Conservation (phyloP, 1,140 invertebrate genomes). For the Glomeris maerens region DNA sequence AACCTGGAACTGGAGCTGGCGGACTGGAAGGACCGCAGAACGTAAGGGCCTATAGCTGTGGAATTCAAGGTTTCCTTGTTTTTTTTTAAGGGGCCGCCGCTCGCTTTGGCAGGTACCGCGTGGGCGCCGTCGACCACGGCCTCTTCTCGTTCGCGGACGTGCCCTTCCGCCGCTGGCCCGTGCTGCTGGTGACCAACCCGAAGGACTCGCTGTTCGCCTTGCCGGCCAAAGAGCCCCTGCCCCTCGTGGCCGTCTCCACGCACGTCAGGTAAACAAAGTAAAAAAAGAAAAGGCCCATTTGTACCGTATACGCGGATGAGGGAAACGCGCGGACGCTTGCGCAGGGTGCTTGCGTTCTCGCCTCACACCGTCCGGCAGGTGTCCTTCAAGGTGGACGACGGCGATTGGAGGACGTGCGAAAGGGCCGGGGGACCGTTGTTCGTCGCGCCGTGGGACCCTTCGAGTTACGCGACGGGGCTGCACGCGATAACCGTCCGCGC, state of each 20-base stretch:
- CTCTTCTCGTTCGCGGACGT: slow-evolving; percentile 77
- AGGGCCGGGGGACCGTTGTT: slow-evolving; percentile 50
- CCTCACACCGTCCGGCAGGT: slow-evolving; percentile 44
- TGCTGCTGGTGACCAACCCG: slow-evolving; percentile 74
- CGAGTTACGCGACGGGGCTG: slow-evolving; percentile 44
- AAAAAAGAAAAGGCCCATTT: too few relatives aligned
- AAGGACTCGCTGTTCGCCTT: slow-evolving; percentile 62
- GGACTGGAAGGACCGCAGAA: slow-evolving; percentile 85
- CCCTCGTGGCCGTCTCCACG: slow-evolving; percentile 51
- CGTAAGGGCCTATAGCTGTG: slow-evolving; percentile 38
- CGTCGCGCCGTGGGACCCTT: slow-evolving; percentile 52
- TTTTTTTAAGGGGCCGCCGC: neutral
- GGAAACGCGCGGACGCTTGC: too few relatives aligned
- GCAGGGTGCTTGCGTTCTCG: slow-evolving; percentile 58
- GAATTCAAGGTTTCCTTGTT: neutral
- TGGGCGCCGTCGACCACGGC: slow-evolving; percentile 75
- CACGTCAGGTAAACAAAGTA: slow-evolving; percentile 63
- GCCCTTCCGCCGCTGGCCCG: slow-evolving; percentile 58
- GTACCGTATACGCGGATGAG: too few relatives aligned
- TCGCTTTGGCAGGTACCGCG: slow-evolving; percentile 46
- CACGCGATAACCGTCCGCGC: slow-evolving; percentile 48
- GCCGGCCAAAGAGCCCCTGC: slow-evolving; percentile 53
- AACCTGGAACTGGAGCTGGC: slow-evolving; percentile 76
- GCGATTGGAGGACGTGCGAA: slow-evolving; percentile 44
- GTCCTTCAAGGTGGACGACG: slow-evolving; percentile 41